Base-by-base conservation (phyloP, 2,888 invertebrate genomes). In the Steinernema scapterisci region DNA sequence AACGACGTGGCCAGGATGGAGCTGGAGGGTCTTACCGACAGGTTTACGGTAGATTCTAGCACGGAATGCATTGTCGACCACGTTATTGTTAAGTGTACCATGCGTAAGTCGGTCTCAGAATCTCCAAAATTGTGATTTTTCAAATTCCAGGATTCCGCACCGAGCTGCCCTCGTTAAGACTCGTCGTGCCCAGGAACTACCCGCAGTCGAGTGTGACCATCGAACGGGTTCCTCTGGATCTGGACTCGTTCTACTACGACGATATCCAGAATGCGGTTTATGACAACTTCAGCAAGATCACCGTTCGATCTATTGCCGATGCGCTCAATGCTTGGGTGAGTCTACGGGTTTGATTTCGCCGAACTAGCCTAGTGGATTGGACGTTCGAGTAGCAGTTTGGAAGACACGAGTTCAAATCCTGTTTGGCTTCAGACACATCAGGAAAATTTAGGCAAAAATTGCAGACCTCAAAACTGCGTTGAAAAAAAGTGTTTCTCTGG, bases 241-340 rank as follows among this genome's bases (percentile, higher is more conserved):
- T 86, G 77, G 86, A 85, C 56, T 76, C 83, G 2, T 86, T 84
- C 76, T 81, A 82, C 70, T 86, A 81, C 77, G 86, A 87, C 74
- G 86, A 86, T 46, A 78, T 86, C 27, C 84, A 85, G 70, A 85
- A 84, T 71, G 75, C 76, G 7, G 82, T 86, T n/a, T 81, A 86
- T 56, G 84, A 86, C 27, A 78, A 85, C 48, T 77, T 86, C 70
- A 76, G 76, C 25, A 77, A 81, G 71, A 78, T 80, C 2, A 80
- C 79, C 25, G 72, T 81, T 9, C 74, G 80, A 16, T 77, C 85
- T 13, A 79, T 86, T 54, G 79, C 83, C 6, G 85, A 86, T 44
- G 83, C 80, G 70, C 75, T 86, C 63, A 84, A 82, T 73, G 79
- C 81, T 54, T 86, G 86, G 85, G 86, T 86, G 71, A 73, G 80